Base-by-base conservation (phyloP, 2,113 vertebrate genomes). In the Dermatemys mawii region DNA sequence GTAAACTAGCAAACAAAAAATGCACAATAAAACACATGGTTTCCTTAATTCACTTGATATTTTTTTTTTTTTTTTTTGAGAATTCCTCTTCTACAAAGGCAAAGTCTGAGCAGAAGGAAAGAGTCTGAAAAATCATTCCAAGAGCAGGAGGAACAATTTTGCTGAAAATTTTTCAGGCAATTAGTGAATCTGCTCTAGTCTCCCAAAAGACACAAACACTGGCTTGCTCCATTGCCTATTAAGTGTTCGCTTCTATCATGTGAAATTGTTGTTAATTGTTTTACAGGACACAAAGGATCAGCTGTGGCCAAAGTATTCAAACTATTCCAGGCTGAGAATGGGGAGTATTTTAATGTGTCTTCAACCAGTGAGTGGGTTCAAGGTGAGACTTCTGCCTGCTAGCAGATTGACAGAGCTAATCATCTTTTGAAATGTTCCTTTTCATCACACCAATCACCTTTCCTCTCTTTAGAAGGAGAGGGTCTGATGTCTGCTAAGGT, bases 291-390 rank as follows among this genome's bases (percentile, higher is more conserved):
- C 78, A 98, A 96, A 57, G 98, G 98, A 4, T 99, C 99, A 1
- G 99, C 98, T 4, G 97, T 98, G 27, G 99, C 99, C 81, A 97
- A 97, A 73, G 99, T 99, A 76, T 98, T 97, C 87, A 98, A 96
- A 60, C 92, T 99, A 8, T 99, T 99, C 92, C 98, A 94, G 88
- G 98, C 98, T 0, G 98, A 98, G 63, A 98, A 98, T 0, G 99
- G 99, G 13, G 99, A 99, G 86, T 87, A 96, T 83, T 99, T 99
- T 89, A 99, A 98, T 0, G 91, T 99, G 48, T 99, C 98, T 79
- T 97, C 98, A 0, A 97, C 97, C 76, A 99, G 99, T 6, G 99
- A 99, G 94, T 99, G 99, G 99, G 98, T 99, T 46, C 99, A 99
- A 99, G 99, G 99, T 99, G 98, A 98, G 92, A 78, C 11, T 1